Base-by-base conservation (phyloP, 1,140 invertebrate genomes). In the Bradynema listronoti region DNA sequence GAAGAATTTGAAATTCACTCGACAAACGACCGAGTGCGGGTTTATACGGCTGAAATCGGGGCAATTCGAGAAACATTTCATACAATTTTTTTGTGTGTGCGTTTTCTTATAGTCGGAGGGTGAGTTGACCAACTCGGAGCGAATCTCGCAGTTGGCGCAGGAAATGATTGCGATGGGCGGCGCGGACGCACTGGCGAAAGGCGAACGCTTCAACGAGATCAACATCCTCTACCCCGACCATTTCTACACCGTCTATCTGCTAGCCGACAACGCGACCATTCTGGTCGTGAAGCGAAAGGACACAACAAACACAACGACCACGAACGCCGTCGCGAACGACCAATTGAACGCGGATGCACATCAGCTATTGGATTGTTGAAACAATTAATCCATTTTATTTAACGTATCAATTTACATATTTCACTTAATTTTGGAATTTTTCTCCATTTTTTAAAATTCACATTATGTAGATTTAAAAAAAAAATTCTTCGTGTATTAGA, bases 121-220 rank as follows among this genome's bases (percentile, higher is more conserved):
- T 16, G 70, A 72, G 30, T 51, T 72, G 52, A 55, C 65, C 11
- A 75, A 72, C 43, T 33, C 46, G 4, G 72, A 75, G 39, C 30
- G 36, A 11, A 36, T 75, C 19, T 68, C 69, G 9, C 24, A 16
- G 16, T 25, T 66, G 4, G 34, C 71, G 19, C 16, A 42, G 6
- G 45, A 55, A 25, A 69, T 72, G 53, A 30, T 65, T 32, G 30
- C 52, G 14, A 39, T 72, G 9, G 68, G 66, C 34, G 34, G 42
- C 4, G 29, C 22, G 5, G 59, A 61, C 24, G n/a, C 29, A 22
- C 34, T 61, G 6, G 34, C 52, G 22, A 25, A 27, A 1, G 46
- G 34, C 29, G 42, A 39, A 9, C 16, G 27, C 9, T 61, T 61
- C 36, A 25, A 49, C n/a, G 27, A 39, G 24, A 49, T 61, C 41